Percentiles rank a stretch among this genome's conserved stretches.
These are phyloP conservation scores for Marmota flaviventris DNA, from an alignment of 2,113 vertebrate species.

Conservation along the genomic window DNA sequence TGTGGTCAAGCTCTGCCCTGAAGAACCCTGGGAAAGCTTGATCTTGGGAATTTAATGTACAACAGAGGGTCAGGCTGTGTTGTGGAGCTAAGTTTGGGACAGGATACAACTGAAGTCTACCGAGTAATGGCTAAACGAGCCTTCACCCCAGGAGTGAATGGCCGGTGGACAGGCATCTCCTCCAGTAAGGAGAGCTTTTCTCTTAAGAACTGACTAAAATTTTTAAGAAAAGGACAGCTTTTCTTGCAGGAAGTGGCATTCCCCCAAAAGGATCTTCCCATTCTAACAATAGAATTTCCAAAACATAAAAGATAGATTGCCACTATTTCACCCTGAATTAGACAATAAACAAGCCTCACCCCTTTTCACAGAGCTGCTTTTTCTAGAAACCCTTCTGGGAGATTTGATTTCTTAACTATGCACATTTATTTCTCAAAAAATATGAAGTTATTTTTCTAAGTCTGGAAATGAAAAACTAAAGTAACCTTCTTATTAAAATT, in stretches of 20 bases:
- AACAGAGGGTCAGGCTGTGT: background rate
- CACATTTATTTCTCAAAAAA: background rate
- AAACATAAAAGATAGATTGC: background rate
- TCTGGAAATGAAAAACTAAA: slow-evolving; percentile 55
- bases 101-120: background rate
- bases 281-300: background rate
- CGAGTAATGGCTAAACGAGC: background rate
- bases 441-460: background rate
- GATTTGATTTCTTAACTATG: background rate
- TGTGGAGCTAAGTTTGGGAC: background rate
- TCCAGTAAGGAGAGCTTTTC: background rate
- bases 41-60: background rate
- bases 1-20: background rate
- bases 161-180: background rate
- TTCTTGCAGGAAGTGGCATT: background rate
- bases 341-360: background rate
- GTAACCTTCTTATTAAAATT: slow-evolving; percentile 29
- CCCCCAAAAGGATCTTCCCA: background rate
- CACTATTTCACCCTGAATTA: background rate
- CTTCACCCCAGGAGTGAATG: background rate
- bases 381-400: background rate
- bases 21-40: background rate
- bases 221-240: background rate
- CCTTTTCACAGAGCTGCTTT: background rate
- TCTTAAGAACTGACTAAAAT: slow-evolving; percentile 10